Evolutionary conservation across 2,888 invertebrate genomes (phyloP).

Genomic region (Candidula unifasciata): DNA sequence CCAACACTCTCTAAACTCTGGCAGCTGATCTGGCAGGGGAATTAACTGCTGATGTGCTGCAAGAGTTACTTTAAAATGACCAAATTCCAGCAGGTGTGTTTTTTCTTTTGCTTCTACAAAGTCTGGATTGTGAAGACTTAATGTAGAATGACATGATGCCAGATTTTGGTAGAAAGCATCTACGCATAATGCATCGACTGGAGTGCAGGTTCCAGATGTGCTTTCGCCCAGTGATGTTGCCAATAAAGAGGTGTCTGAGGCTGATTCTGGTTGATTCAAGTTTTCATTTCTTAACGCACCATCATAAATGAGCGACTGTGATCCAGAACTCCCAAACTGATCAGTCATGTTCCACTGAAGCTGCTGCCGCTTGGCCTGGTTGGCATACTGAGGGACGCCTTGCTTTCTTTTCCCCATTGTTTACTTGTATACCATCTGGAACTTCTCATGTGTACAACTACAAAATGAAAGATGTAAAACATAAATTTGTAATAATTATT

Average conservation of each 20-base stretch:
- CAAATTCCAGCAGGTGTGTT: slow-evolving; percentile 31
- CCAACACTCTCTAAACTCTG: slow-evolving; percentile 66
- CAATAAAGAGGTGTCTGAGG: background rate
- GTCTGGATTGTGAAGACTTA: slow-evolving; percentile 23
- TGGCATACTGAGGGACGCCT: slow-evolving; percentile 61
- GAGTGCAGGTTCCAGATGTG: slow-evolving; percentile 11
- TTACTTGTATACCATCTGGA: too few relatives aligned
- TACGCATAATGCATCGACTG: slow-evolving; percentile 44
- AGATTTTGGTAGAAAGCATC: slow-evolving; percentile 51
- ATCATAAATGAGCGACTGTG: slow-evolving; percentile 56
- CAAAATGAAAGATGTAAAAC: too few relatives aligned
- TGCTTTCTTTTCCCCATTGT: slow-evolving; percentile 73
- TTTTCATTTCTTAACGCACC: slow-evolving; percentile 51
- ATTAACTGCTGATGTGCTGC: slow-evolving; percentile 35
- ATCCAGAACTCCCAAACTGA: slow-evolving; percentile 30
- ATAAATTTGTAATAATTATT: too few relatives aligned
- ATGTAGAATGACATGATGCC: slow-evolving; percentile 43
- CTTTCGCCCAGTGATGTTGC: background rate
- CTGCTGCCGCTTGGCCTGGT: slow-evolving; percentile 66
- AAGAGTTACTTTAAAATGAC: slow-evolving; percentile 42
- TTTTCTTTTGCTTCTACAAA: slow-evolving; percentile 17
- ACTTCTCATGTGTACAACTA: too few relatives aligned
- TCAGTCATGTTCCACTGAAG: slow-evolving; percentile 74
- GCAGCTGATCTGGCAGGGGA: slow-evolving; percentile 55
- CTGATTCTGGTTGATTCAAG: background rate